Evolutionary conservation across 2,797 vertebrate genomes (phyloP).

Genomic region (Okamejei kenojei): DNA sequence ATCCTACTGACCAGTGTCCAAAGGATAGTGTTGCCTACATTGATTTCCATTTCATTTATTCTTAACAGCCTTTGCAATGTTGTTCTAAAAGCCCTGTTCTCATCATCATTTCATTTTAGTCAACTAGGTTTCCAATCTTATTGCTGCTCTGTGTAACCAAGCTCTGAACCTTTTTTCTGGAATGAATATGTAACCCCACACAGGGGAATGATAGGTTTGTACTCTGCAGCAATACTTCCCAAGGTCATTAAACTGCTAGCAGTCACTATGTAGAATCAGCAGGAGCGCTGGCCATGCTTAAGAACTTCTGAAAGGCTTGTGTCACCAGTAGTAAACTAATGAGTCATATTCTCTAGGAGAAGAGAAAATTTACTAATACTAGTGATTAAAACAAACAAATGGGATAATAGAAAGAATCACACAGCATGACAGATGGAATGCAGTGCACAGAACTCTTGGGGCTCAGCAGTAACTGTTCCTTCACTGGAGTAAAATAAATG

Average conservation of each 20-base stretch:
- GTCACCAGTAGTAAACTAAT: not conserved
- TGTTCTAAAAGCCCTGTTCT: not conserved
- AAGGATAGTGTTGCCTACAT: too few relatives aligned
- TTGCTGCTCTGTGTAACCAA: too few relatives aligned
- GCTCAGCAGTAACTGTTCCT: slow-evolving; percentile 3
- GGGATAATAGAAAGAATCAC: not conserved
- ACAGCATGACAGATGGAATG: slow-evolving; percentile 9
- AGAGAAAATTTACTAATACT: not conserved
- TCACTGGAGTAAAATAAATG: not conserved
- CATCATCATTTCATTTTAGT: not conserved
- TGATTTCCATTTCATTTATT: too few relatives aligned
- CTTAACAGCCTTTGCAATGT: not conserved
- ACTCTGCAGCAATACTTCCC: not conserved
- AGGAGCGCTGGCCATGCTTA: too few relatives aligned
- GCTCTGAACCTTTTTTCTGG: not conserved
- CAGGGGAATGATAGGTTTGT: not conserved
- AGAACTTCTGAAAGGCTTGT: slow-evolving; percentile 1
- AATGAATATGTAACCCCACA: not conserved
- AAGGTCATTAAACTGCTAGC: not conserved
- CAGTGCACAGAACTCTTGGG: not conserved
- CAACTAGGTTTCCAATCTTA: not conserved
- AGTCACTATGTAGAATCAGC: not conserved
- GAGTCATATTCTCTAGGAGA: not conserved
- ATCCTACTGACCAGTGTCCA: too few relatives aligned
- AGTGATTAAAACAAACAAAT: not conserved